Evolutionary conservation across 2,888 invertebrate species (phyloP).

Genomic region (Rutpela maculata): DNA sequence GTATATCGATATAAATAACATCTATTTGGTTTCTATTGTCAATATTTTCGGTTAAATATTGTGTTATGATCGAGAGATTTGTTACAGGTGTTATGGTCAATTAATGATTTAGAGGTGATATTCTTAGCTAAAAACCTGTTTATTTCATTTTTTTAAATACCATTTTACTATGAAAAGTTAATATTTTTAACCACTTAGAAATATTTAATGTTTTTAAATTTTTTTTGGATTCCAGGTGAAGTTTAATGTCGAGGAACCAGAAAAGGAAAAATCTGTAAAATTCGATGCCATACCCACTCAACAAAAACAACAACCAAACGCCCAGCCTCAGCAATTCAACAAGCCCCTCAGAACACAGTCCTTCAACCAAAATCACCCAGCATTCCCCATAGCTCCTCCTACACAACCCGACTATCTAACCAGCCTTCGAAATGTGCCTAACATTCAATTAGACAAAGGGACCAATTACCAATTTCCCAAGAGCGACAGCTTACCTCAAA

Average conservation of each 20-base stretch:
- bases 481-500: slow-evolving; percentile 39
- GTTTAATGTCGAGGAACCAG: slow-evolving; percentile 69
- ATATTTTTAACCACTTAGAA: too few relatives aligned
- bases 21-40: too few relatives aligned
- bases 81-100: too few relatives aligned
- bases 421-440: slow-evolving; percentile 63
- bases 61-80: too few relatives aligned
- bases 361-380: slow-evolving; percentile 63
- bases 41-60: too few relatives aligned
- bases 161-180: too few relatives aligned
- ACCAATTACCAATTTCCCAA: slow-evolving; percentile 56
- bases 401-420: slow-evolving; percentile 63
- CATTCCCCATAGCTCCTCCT: slow-evolving; percentile 56
- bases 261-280: slow-evolving; percentile 65
- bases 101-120: too few relatives aligned
- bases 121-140: too few relatives aligned
- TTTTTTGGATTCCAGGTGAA: slow-evolving; percentile 65
- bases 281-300: slow-evolving; percentile 55
- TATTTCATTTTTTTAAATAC: too few relatives aligned
- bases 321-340: slow-evolving; percentile 55
- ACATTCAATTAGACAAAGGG: slow-evolving; percentile 52
- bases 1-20: too few relatives aligned
- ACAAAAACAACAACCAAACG: slow-evolving; percentile 43
- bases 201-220: too few relatives aligned
- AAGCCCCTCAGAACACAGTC: slow-evolving; percentile 59